Percentiles rank a stretch among this genome's conserved stretches.
These are phyloP conservation scores for Huso huso DNA, from an alignment of 2,797 vertebrate genomes.

Conservation along the genomic window DNA sequence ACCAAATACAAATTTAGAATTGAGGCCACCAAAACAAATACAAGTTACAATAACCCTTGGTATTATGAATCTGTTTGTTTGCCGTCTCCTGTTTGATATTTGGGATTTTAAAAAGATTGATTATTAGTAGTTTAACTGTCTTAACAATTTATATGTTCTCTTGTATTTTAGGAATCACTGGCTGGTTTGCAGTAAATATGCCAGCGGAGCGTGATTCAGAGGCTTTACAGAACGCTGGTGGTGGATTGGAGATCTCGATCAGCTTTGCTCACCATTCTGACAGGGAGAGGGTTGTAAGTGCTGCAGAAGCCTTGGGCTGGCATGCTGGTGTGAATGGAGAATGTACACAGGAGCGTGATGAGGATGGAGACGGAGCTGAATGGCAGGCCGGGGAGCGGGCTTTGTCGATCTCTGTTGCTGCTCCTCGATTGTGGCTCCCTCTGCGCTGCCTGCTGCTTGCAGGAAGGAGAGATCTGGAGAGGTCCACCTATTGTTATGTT, in stretches of 20 bases:
- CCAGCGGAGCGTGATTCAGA: constrained; percentile 40
- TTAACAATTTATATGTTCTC: background rate
- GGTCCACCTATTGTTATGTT: constrained; percentile 78
- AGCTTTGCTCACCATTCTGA: constrained; percentile 71
- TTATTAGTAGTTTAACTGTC: background rate
- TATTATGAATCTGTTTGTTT: background rate
- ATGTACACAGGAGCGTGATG: constrained; percentile 25
- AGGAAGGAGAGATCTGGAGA: constrained; percentile 57
- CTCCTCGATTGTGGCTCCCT: constrained; percentile 79
- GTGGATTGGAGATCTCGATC: constrained; percentile 79
- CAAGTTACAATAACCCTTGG: too few species aligned
- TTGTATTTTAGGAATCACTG: constrained; percentile 68
- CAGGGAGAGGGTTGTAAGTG: constrained; percentile 69
- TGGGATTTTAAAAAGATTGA: background rate
- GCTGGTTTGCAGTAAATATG: constrained; percentile 77
- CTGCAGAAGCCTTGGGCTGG: constrained; percentile 72
- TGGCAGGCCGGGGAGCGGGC: constrained; percentile 26
- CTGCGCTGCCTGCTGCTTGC: constrained; percentile 67
- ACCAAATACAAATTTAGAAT: too few species aligned
- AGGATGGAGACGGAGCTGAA: constrained; percentile 21
- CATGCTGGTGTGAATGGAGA: constrained; percentile 26
- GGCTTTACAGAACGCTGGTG: constrained; percentile 54
- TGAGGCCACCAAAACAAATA: too few species aligned
- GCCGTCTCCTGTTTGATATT: background rate
- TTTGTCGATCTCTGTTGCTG: constrained; percentile 56